Conservation (phyloP, 2,888 invertebrate species). For the Ochlodes sylvanus region DNA sequence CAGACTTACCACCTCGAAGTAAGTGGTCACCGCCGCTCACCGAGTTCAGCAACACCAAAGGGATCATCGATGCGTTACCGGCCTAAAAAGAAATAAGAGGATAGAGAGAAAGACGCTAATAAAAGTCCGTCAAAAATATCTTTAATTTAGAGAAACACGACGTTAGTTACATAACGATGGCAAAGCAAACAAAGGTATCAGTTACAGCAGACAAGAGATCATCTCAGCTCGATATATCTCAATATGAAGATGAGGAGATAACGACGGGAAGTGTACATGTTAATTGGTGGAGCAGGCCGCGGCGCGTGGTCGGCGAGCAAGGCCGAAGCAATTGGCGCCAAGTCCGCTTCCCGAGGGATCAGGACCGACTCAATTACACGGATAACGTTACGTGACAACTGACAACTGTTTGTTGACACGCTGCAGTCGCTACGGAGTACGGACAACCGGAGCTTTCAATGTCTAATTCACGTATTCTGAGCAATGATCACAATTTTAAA, state of each 20-base stretch:
- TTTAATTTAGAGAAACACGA: too few species aligned
- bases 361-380: constrained; percentile 40
- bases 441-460: background rate
- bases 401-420: background rate
- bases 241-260: constrained; percentile 19
- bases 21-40: too few species aligned
- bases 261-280: constrained; percentile 11
- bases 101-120: too few species aligned
- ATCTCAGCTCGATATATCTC: constrained; percentile 5
- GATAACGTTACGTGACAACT: constrained; percentile 39
- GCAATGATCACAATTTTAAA: too few species aligned
- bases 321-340: constrained; percentile 51
- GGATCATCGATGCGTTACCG: too few species aligned
- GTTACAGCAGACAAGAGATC: background rate
- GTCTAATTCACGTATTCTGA: background rate
- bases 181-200: background rate
- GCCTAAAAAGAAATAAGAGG: too few species aligned
- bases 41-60: too few species aligned
- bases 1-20: too few species aligned
- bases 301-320: constrained; percentile 43
- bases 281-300: constrained; percentile 41
- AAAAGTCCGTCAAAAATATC: too few species aligned
- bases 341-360: constrained; percentile 48
- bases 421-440: background rate
- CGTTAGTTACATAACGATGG: too few species aligned